Base-by-base conservation (phyloP, 2,888 invertebrate species). In the Muschampia staudingeri region DNA sequence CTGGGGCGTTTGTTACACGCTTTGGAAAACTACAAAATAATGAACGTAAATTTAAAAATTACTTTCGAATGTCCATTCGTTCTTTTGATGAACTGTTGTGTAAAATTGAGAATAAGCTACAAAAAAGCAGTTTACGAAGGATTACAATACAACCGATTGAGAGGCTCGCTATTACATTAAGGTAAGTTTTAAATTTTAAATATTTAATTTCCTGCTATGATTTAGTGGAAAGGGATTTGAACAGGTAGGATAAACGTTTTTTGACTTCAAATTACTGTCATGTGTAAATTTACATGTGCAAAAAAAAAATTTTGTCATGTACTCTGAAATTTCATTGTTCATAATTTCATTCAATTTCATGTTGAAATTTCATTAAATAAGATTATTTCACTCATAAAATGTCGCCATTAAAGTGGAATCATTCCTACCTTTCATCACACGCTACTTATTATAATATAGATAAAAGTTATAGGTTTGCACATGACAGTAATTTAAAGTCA, bases 41-140 rank as follows among this genome's bases (percentile, higher is more conserved):
- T 71, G 71, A 71, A 71, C 71, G 71, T 71, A 61, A 61, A 61
- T 61, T 61, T 61, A 61, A 61, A 61, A 61, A 61, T 61, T 56
- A 56, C 56, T 56, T 67, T 67, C 67, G 30, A 67, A 67, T 67
- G 71, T 71, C 71, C 71, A 71, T 71, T 71, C 42, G 71, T 71
- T 71, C 71, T 71, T 71, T 71, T 71, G 71, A 71, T 71, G 71
- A 71, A 71, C 71, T 40, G 71, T 71, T 71, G 71, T 71, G 71
- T 71, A 71, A 71, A 71, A 71, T 42, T 71, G 71, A 69, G 67
- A 69, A 69, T 69, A 69, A 69, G 67, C 67, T 69, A 69, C 67
- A 69, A 69, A 69, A 69, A 69, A 34, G 67, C 67, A 69, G 67
- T 69, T 69, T 69, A 69, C 67, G 67, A 69, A 69, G 67, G 67